Evolutionary conservation across 2,113 vertebrate genomes (phyloP), one percentile per base, ranked within the genome.

Genomic region (Ammodramus savannarum): DNA sequence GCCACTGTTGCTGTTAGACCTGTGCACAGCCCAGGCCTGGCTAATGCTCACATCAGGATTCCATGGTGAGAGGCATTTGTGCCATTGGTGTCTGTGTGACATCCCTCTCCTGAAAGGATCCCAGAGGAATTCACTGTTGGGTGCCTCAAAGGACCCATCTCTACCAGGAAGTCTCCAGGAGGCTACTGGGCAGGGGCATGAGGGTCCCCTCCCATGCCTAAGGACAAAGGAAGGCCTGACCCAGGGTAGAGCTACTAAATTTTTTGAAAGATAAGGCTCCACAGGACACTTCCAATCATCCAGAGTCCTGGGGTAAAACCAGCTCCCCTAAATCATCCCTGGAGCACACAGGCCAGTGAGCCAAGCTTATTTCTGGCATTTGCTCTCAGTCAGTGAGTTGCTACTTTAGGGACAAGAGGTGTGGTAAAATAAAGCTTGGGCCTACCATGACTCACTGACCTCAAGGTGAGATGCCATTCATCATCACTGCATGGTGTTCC

Each of bases 401-500:
- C 36, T 92, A 71, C 51, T 92, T 92, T 61, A 90, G 71, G 18
- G 48, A 88, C 41, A 38, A 69, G 67, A 83, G 29, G 7, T 52
- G 17, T 17, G 25, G 26, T 23, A 58, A 54, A 80, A 61, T 49
- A 76, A 83, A 80, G 22, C 55, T 61, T 61, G n/a, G 41, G 44
- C 52, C 71, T 63, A 65, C 26, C 26, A 43, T 31, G 58, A 73
- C 26, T 90, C 90, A 58, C 31, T 10, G 3, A 65, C 68, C 43
- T 69, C 5, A 2, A 61, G 81, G n/a, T 44, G 3, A 52, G 52
- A 32, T 59, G 29, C 29, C 29, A 23, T 74, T 67, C 43, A 16
- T 82, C 19, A 19, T 39, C 63, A 61, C 20, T 10, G 4, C 3
- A 0, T 11, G 11, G 34, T 44, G 90, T 48, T 79, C 39, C 20